These are phyloP conservation scores for Sminthopsis crassicaudata DNA, from an alignment of 2,113 vertebrate genomes.

Conservation along the genomic window DNA sequence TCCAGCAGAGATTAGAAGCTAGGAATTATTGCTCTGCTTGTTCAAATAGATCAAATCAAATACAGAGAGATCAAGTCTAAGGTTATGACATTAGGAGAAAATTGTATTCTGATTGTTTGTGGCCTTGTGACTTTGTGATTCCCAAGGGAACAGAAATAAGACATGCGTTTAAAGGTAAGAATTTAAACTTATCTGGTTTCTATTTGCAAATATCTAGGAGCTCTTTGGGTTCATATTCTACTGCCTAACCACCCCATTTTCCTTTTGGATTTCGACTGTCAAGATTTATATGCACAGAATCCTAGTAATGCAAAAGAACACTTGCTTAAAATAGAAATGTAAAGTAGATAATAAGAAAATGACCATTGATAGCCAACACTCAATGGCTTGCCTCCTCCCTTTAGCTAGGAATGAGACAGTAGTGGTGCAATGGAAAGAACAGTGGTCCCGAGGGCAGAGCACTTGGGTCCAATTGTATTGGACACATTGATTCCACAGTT, in stretches of 20 bases:
- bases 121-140: not conserved
- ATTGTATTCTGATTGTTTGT: not conserved
- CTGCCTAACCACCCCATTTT: not conserved
- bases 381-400: not conserved
- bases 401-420: not conserved
- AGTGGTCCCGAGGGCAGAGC: not conserved
- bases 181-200: not conserved
- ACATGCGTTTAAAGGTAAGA: not conserved
- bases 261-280: not conserved
- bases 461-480: not conserved
- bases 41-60: not conserved
- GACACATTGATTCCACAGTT: not conserved
- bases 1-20: not conserved
- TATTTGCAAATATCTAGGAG: not conserved
- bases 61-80: not conserved
- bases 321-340: not conserved
- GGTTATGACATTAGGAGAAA: not conserved
- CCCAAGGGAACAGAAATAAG: constrained; percentile 1
- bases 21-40: not conserved
- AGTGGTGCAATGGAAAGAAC: not conserved
- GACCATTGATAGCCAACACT: not conserved
- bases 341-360: not conserved
- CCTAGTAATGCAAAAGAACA: not conserved
- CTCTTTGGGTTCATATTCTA: not conserved
- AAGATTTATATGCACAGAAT: not conserved